phyloP scores from a whole-genome alignment of 2,888 invertebrate genomes.

The Lymantria monacha region DNA sequence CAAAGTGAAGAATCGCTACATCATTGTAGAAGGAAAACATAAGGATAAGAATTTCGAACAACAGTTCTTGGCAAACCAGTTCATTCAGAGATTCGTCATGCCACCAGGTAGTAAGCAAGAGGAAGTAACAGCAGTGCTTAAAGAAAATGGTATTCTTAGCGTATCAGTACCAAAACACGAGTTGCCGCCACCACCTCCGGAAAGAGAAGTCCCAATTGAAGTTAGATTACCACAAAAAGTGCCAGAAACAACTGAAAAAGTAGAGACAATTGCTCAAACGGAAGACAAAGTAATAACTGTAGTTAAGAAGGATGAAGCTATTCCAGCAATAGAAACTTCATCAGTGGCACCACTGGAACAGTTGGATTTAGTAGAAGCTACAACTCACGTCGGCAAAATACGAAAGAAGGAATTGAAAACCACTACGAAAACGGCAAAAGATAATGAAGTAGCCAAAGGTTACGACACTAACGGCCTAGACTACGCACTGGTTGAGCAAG shows the following conservation, averaged over 20 bases:
- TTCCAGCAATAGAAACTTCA: constrained; percentile 21
- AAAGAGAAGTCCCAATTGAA: constrained; percentile 66
- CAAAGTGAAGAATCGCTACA: constrained; percentile 67
- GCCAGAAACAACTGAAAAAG: constrained; percentile 39
- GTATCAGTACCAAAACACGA: constrained; percentile 68
- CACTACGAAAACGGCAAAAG: constrained; percentile 58
- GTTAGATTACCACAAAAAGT: constrained; percentile 40
- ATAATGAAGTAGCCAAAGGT: constrained; percentile 71
- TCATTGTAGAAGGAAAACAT: constrained; percentile 66
- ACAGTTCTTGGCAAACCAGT: constrained; percentile 65
- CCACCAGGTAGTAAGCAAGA: constrained; percentile 66
- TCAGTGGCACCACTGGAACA: constrained; percentile 50
- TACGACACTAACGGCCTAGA: constrained; percentile 62
- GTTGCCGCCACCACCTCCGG: constrained; percentile 66
- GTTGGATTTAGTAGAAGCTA: constrained; percentile 57
- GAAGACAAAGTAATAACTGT: constrained; percentile 32
- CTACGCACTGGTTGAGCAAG: constrained; percentile 52
- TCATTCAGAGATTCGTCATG: constrained; percentile 66
- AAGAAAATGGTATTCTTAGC: constrained; percentile 58
- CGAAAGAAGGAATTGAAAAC: constrained; percentile 72
- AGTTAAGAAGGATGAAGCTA: constrained; percentile 22
- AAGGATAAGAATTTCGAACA: constrained; percentile 52
- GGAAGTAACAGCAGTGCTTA: constrained; percentile 65
- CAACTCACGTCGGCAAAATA: constrained; percentile 71
- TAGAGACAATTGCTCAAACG: constrained; percentile 12